Conservation (phyloP, 2,113 vertebrate species). For the Zosterops lateralis region DNA sequence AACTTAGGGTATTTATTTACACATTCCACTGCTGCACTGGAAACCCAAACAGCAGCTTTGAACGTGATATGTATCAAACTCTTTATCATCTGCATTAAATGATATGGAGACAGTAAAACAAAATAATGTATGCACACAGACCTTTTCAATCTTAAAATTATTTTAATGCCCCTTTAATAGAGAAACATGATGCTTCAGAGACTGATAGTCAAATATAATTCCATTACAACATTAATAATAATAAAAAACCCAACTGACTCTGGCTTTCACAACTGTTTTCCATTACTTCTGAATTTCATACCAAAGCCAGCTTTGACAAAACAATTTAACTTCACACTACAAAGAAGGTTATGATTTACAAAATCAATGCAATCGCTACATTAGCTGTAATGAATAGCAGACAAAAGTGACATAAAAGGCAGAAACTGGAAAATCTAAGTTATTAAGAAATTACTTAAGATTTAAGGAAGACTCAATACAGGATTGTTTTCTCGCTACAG, state of each 20-base stretch:
- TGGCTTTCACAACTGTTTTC: slow-evolving; percentile 11
- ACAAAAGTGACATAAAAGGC: neutral
- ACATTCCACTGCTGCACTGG: slow-evolving; percentile 6
- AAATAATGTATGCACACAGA: neutral
- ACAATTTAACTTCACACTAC: neutral
- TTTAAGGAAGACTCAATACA: neutral
- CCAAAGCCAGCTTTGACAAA: neutral
- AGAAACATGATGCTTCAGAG: neutral
- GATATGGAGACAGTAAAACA: neutral
- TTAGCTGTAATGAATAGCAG: neutral
- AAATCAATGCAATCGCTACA: neutral
- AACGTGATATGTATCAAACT: neutral
- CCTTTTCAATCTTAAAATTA: neutral
- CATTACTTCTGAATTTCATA: slow-evolving; percentile 28
- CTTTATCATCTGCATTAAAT: neutral
- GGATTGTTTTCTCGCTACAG: neutral
- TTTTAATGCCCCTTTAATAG: neutral
- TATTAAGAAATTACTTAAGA: neutral
- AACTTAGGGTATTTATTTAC: slow-evolving; percentile 25
- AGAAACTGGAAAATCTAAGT: neutral
- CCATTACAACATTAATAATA: neutral
- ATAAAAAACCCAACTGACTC: neutral
- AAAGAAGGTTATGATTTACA: neutral
- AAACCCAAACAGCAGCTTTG: neutral
- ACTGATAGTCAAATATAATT: neutral